Conservation (phyloP, 23 tunicate species). For the Halocynthia aurantium region DNA sequence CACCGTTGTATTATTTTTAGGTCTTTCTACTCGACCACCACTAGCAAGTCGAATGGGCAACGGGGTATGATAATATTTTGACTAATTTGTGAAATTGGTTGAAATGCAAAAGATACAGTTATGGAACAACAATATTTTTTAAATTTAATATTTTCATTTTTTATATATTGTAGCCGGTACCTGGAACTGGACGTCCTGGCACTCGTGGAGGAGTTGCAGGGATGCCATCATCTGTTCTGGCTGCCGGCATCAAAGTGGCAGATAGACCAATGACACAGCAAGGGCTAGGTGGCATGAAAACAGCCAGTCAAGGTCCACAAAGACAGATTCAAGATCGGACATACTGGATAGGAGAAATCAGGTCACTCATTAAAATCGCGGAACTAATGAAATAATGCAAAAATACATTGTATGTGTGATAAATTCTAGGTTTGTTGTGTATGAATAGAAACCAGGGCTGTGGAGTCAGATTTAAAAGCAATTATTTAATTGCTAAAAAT, state of each 20-base stretch:
- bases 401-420: too few species aligned
- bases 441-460: too few species aligned
- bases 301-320: slow-evolving; percentile 75
- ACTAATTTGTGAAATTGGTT: too few species aligned
- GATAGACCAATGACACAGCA: slow-evolving; percentile 99
- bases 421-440: too few species aligned
- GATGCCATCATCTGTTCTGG: slow-evolving; percentile 52
- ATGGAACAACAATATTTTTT: too few species aligned
- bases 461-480: too few species aligned
- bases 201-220: slow-evolving; percentile 69
- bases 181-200: slow-evolving; percentile 80
- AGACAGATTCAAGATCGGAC: slow-evolving; percentile 92
- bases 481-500: too few species aligned
- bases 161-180: slow-evolving; percentile 2
- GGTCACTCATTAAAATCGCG: not conserved
- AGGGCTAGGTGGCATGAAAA: slow-evolving; percentile 89
- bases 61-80: too few species aligned
- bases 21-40: slow-evolving; percentile 13
- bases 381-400: too few species aligned
- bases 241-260: slow-evolving; percentile 66
- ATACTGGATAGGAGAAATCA: slow-evolving; percentile 86
- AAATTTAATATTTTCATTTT: not conserved
- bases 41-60: slow-evolving; percentile 33
- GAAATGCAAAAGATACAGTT: too few species aligned
- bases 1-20: too few species aligned